Conservation (phyloP, 2,113 vertebrate genomes). For the Apus apus region DNA sequence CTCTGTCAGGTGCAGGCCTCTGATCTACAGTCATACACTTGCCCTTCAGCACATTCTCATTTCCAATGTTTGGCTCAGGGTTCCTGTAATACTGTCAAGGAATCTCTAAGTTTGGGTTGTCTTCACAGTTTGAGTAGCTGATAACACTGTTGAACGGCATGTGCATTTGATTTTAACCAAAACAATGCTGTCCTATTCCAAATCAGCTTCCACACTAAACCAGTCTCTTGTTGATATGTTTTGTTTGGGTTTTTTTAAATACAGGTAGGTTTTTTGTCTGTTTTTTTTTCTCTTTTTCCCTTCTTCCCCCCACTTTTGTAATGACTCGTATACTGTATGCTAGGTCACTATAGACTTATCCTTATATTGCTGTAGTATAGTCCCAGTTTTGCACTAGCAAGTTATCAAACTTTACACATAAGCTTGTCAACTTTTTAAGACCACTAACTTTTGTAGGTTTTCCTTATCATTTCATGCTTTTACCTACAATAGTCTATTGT, state of each 20-base stretch:
- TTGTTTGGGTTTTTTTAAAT: conserved; percentile 65
- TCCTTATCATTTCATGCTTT: conserved; percentile 55
- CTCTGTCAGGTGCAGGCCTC: conserved; percentile 36
- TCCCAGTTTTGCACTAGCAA: conserved; percentile 55
- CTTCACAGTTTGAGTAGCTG: conserved; percentile 78
- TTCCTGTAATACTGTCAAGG: conserved; percentile 58
- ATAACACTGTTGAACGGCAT: conserved; percentile 23
- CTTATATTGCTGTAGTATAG: conserved; percentile 66
- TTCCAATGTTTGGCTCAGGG: conserved; percentile 69
- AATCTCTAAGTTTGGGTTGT: conserved; percentile 57
- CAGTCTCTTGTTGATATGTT: conserved; percentile 62
- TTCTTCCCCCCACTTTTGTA: conserved; percentile 7
- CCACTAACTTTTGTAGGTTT: conserved; percentile 41
- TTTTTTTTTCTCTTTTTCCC: not conserved
- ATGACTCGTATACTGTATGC: conserved; percentile 44
- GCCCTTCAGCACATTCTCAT: conserved; percentile 68
- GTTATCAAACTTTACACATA: conserved; percentile 57
- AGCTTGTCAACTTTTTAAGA: conserved; percentile 59
- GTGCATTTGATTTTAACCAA: not conserved
- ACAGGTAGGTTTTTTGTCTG: conserved; percentile 47
- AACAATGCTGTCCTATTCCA: not conserved
- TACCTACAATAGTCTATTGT: conserved; percentile 65
- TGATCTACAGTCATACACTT: conserved; percentile 46
- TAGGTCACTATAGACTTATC: conserved; percentile 57
- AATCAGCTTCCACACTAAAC: not conserved